Evolutionary conservation across 1,140 invertebrate genomes (phyloP).

Genomic region (Camponotus floridanus): DNA sequence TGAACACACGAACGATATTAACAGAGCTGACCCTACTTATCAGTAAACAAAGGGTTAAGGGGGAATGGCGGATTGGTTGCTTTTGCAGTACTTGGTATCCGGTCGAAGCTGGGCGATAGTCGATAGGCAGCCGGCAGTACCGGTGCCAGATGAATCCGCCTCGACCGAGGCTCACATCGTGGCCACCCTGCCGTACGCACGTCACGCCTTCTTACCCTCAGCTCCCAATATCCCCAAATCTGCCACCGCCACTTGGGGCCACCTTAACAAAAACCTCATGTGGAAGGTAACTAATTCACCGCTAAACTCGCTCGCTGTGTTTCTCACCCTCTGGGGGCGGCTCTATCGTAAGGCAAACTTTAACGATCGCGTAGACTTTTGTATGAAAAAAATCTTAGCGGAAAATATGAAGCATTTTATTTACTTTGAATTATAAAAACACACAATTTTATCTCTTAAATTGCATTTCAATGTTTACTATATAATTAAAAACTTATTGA

Average conservation of each 20-base stretch:
- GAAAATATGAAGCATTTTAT: neutral
- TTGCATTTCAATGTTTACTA: neutral
- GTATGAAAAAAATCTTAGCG: neutral
- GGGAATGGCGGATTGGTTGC: conserved; percentile 82
- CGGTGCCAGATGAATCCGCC: conserved; percentile 81
- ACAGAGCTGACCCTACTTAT: conserved; percentile 30
- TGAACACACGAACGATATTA: conserved; percentile 21
- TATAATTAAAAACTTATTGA: neutral
- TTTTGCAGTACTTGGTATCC: conserved; percentile 85
- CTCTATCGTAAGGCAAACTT: conserved; percentile 37
- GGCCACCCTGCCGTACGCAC: conserved; percentile 87
- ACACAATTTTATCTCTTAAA: neutral
- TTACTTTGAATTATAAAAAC: neutral
- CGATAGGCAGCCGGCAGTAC: conserved; percentile 82
- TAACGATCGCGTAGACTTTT: neutral
- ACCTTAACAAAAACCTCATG: conserved; percentile 89
- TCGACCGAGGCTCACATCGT: conserved; percentile 84
- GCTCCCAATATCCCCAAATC: conserved; percentile 89
- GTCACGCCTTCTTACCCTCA: conserved; percentile 87
- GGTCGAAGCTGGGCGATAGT: conserved; percentile 85
- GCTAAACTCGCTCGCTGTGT: conserved; percentile 67
- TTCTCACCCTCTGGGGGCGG: conserved; percentile 23
- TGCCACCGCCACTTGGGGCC: conserved; percentile 88
- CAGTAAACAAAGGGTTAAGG: conserved; percentile 78
- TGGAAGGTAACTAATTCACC: conserved; percentile 89